phyloP scores from a whole-genome alignment of 2,113 vertebrate genomes.

The Paramisgurnus dabryanus region DNA sequence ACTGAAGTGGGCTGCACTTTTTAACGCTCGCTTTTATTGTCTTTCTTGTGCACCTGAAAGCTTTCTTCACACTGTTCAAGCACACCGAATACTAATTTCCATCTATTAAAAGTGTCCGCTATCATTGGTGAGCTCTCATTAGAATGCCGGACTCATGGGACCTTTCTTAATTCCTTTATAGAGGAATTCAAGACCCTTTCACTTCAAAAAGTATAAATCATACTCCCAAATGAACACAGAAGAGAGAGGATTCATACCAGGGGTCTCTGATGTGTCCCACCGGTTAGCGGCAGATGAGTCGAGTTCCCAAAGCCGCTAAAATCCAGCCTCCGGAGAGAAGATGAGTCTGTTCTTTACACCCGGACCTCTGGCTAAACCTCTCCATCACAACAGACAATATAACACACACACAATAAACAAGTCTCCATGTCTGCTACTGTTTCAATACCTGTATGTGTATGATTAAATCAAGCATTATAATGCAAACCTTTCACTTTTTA shows the following conservation, averaged over 20 bases:
- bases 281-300: conserved; percentile 65
- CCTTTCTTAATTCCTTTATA: conserved; percentile 83
- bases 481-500: no score
- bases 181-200: conserved; percentile 79
- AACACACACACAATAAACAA: background rate
- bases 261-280: conserved; percentile 77
- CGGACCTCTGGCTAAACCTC: conserved; percentile 54
- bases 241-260: conserved; percentile 65
- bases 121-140: conserved; percentile 82
- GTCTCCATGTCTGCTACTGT: no score
- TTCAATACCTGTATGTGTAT: no score
- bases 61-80: conserved; percentile 79
- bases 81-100: conserved; percentile 84
- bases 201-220: conserved; percentile 86
- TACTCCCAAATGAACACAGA: conserved; percentile 81
- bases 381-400: conserved; percentile 4
- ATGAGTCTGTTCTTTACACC: conserved; percentile 63
- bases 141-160: conserved; percentile 79
- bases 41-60: conserved; percentile 84
- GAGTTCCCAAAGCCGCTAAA: conserved; percentile 72
- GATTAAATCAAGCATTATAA: no score
- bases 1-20: conserved; percentile 74
- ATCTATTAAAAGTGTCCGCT: conserved; percentile 79
- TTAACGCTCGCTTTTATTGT: conserved; percentile 76
- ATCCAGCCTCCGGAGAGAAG: conserved; percentile 66